Base-by-base conservation (phyloP, 2,113 vertebrate species). In the Ceuthmochares aereus region DNA sequence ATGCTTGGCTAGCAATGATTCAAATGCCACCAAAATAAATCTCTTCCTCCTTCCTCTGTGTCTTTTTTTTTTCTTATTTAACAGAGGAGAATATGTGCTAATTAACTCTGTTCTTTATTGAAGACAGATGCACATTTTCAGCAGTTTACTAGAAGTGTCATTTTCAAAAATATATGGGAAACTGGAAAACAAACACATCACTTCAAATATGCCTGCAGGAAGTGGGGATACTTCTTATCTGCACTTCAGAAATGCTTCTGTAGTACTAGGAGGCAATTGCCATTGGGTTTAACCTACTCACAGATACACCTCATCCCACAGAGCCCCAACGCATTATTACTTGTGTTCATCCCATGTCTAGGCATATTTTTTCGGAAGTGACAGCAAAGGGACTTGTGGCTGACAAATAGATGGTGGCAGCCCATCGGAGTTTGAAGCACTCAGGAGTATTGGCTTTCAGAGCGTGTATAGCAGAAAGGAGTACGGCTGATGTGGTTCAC, bases 11-110 rank as follows among this genome's bases (percentile, higher is more conserved):
- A 88, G 82, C 64, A 94, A 67, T 90, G 90, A 90, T 94, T 92
- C 85, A 96, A 91, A 91, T 40, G 34, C 52, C 64, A 90, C 75
- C 52, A 93, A 93, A 95, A 94, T 96, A 91, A 95, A 96, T 96
- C 67, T 90, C 87, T 90, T 95, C 92, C 85, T 93, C 75, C 54
- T 92, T 45, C 42, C 30, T 93, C 34, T 52, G 74, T 83, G 62
- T 7, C 22, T 76, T 80, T 68, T 84, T 80, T 68, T 84, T 84
- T 93, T 59, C 36, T 66, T 70, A 87, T 85, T 95, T 68, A 90
- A 55, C 34, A 70, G 90, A 77, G 30, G 40, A 63, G 63, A 84
- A 84, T 75, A 96, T 90, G 93, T 91, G 68, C 55, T 91, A 96
- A 96, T 96, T 95, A 93, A 96, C 37, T 86, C 32, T 22, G 4